Evolutionary conservation across 2,888 invertebrate genomes (phyloP).

Genomic region (Pyrochroa serraticornis): DNA sequence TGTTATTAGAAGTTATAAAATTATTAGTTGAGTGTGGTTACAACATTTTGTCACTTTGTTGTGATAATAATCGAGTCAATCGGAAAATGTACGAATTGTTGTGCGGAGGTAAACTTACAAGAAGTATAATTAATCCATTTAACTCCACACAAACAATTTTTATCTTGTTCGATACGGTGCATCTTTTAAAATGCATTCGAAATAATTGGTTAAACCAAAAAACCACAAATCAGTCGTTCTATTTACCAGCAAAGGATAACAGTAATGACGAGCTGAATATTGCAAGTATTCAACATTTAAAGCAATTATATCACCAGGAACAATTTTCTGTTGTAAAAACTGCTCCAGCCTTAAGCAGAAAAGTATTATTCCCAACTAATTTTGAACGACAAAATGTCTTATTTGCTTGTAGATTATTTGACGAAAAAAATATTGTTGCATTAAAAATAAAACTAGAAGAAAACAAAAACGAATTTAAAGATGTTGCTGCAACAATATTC

Average conservation of each 20-base stretch:
- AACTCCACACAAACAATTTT: not conserved
- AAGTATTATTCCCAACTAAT: not conserved
- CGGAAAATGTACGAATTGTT: conserved; percentile 1
- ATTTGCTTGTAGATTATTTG: not conserved
- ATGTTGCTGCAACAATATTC: not conserved
- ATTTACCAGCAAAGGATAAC: not conserved
- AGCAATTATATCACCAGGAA: not conserved
- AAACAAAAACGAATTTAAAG: not conserved
- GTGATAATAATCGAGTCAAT: conserved; percentile 2
- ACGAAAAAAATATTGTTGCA: not conserved
- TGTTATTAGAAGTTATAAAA: not conserved
- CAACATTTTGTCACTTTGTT: not conserved
- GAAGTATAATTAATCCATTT: not conserved
- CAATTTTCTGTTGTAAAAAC: not conserved
- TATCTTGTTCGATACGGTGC: not conserved
- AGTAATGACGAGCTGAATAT: not conserved
- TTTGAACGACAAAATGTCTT: not conserved
- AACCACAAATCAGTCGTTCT: not conserved
- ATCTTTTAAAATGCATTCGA: not conserved
- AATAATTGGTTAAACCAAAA: conserved; percentile 1
- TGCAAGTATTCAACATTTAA: not conserved
- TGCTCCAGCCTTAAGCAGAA: not conserved
- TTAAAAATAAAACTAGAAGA: not conserved
- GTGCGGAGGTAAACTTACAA: not conserved
- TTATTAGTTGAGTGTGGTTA: conserved; percentile 1